phyloP scores from a whole-genome alignment of 2,113 vertebrate genomes.

The Pollachius pollachius region DNA sequence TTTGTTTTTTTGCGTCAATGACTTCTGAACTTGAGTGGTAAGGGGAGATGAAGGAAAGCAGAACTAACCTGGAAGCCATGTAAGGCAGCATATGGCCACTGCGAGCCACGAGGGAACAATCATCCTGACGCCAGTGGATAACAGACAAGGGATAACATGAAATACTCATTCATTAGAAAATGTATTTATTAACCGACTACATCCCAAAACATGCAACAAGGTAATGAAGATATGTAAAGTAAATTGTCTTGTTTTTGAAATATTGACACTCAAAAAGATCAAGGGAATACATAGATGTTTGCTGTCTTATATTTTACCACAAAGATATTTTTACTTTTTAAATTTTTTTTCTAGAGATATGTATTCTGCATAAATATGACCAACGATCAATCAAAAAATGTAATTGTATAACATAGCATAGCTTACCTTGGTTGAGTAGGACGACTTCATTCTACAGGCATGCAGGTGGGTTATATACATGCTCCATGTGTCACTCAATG shows the following conservation, averaged over 20 bases:
- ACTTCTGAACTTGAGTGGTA: neutral
- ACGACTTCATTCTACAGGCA: conserved; percentile 30
- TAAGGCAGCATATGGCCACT: conserved; percentile 53
- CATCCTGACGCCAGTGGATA: conserved; percentile 59
- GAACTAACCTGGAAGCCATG: conserved; percentile 62
- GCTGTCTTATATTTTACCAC: too few species aligned
- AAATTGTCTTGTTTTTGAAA: neutral
- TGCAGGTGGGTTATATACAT: conserved; percentile 59
- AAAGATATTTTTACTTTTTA: too few species aligned
- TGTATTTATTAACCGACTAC: neutral
- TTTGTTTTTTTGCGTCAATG: neutral
- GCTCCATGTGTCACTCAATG: conserved; percentile 10
- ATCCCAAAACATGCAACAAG: neutral
- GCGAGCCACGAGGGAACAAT: conserved; percentile 43
- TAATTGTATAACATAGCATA: neutral
- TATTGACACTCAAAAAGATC: neutral
- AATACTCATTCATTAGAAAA: neutral
- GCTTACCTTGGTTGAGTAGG: conserved; percentile 57
- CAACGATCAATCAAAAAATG: neutral
- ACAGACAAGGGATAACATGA: neutral
- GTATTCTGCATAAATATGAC: neutral
- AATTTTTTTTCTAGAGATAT: too few species aligned
- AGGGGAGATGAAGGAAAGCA: neutral
- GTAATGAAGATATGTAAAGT: too few species aligned
- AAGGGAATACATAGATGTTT: too few species aligned